Evolutionary conservation across 2,888 invertebrate species (phyloP).

Genomic region (Rhagonycha lutea): DNA sequence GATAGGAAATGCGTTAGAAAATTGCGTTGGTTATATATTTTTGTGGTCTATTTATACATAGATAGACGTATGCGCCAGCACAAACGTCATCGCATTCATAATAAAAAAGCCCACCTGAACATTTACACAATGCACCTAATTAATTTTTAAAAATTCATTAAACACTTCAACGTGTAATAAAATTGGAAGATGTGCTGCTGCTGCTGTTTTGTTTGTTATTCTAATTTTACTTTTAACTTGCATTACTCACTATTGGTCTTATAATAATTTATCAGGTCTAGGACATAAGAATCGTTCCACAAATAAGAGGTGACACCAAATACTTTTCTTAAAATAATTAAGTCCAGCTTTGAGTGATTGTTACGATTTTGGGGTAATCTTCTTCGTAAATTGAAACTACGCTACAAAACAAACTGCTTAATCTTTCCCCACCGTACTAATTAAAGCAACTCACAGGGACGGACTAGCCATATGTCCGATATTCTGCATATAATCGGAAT

Average conservation of each 20-base stretch:
- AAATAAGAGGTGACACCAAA: not conserved
- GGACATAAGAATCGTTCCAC: conserved; percentile 1
- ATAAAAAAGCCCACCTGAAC: conserved; percentile 8
- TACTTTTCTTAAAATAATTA: not conserved
- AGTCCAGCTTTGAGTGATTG: not conserved
- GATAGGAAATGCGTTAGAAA: not conserved
- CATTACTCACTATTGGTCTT: conserved; percentile 7
- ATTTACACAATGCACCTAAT: conserved; percentile 5
- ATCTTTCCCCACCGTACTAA: not conserved
- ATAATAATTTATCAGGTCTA: conserved; percentile 8
- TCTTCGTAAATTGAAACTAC: not conserved
- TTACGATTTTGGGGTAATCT: not conserved
- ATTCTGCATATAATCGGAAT: too few relatives aligned
- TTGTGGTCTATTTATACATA: conserved; percentile 7
- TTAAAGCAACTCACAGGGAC: not conserved
- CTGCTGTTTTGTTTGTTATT: not conserved
- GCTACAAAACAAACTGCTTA: not conserved
- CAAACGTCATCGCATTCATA: conserved; percentile 10
- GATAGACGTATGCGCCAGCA: not conserved
- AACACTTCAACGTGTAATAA: not conserved
- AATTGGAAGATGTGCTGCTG: not conserved
- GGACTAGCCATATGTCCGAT: too few relatives aligned
- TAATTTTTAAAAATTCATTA: not conserved
- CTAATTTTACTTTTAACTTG: conserved; percentile 1
- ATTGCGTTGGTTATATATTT: not conserved